Evolutionary conservation across 2,797 vertebrate genomes (phyloP).

Genomic region (Phoxinus dragarum): DNA sequence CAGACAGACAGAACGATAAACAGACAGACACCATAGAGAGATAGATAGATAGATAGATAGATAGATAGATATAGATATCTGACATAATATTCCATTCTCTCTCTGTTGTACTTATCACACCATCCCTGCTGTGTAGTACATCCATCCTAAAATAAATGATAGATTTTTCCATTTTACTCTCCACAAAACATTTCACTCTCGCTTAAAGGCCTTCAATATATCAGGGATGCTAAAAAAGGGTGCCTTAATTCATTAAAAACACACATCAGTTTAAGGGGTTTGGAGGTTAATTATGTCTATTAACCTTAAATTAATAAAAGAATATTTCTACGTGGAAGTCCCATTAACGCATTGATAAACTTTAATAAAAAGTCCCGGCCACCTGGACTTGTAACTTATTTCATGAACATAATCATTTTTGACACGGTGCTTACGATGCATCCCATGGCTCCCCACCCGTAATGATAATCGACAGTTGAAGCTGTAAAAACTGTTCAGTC

Average conservation of each 20-base stretch:
- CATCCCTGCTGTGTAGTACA: slow-evolving; percentile 40
- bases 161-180: slow-evolving; percentile 36
- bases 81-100: slow-evolving; percentile 56
- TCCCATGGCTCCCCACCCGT: slow-evolving; percentile 9
- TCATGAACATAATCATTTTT: slow-evolving; percentile 21
- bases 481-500: slow-evolving; percentile 6
- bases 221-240: slow-evolving; percentile 30
- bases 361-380: slow-evolving; percentile 21
- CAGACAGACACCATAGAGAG: background rate
- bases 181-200: slow-evolving; percentile 12
- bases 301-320: slow-evolving; percentile 51
- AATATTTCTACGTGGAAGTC: slow-evolving; percentile 18
- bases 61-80: slow-evolving; percentile 48
- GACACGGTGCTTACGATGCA: slow-evolving; percentile 14
- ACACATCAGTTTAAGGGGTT: slow-evolving; percentile 24
- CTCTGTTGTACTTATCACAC: slow-evolving; percentile 67
- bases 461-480: slow-evolving; percentile 22
- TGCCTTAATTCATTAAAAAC: slow-evolving; percentile 40
- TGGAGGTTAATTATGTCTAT: slow-evolving; percentile 55
- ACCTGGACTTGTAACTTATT: slow-evolving; percentile 18
- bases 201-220: slow-evolving; percentile 24
- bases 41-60: background rate
- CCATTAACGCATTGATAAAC: slow-evolving; percentile 22
- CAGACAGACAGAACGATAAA: no score
- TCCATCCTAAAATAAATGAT: slow-evolving; percentile 11